phyloP scores from a whole-genome alignment of 2,797 vertebrate species.

The Gadopsis bispinosus region DNA sequence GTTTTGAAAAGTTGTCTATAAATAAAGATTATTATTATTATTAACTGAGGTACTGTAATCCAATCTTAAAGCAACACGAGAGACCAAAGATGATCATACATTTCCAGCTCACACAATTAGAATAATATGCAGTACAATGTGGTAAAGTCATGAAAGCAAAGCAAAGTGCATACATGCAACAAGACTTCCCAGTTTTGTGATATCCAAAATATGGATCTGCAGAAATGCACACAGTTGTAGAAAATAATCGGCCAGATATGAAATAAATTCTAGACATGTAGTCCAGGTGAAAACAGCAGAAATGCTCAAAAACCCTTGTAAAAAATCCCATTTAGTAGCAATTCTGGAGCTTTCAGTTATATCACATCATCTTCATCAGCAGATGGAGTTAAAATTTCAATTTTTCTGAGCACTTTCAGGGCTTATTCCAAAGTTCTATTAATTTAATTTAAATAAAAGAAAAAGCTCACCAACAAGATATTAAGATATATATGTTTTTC shows the following conservation, averaged over 20 bases:
- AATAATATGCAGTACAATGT: background rate
- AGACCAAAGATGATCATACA: background rate
- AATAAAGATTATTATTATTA: no score
- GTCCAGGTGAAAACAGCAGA: background rate
- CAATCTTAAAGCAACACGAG: background rate
- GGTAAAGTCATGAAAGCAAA: background rate
- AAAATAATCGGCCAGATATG: no score
- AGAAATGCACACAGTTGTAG: background rate
- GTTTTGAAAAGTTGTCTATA: no score
- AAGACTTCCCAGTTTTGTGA: background rate
- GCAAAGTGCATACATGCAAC: background rate
- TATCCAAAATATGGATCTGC: background rate
- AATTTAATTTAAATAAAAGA: background rate
- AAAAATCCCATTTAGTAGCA: background rate
- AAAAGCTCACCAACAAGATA: background rate
- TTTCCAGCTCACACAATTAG: background rate
- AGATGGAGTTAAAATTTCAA: background rate
- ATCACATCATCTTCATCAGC: background rate
- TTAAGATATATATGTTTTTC: background rate
- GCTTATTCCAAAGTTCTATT: background rate
- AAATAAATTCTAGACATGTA: background rate
- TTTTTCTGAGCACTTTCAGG: background rate
- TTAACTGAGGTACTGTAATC: background rate
- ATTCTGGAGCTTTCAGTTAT: background rate
- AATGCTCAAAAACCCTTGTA: background rate